Base-by-base conservation (phyloP, 2,888 invertebrate genomes). In the Sinotaia quadrata region DNA sequence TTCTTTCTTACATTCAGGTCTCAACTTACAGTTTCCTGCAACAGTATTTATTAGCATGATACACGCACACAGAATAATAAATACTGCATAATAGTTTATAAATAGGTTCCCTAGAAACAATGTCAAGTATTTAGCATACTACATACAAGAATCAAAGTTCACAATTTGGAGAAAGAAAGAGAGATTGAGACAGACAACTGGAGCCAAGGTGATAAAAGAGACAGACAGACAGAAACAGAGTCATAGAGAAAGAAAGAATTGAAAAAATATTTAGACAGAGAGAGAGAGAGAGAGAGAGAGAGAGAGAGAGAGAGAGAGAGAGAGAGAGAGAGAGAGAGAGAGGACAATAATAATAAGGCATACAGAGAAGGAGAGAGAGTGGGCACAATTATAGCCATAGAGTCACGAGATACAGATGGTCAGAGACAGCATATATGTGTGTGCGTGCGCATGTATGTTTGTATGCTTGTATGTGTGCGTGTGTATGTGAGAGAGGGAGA, bases 291-390 rank as follows among this genome's bases (percentile, higher is more conserved):
- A 15, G 15, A 41, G 44, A 56, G 56, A 56, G 33, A 33, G 33
- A 57, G 57, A 57, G 57, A 57, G 57, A 57, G 21, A 36, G 36
- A 57, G 57, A 57, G 36, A 36, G 36, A 57, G 57, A 57, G 36
- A 36, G 36, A 57, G 34, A 34, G 21, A 36, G 36, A 31, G 31
- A 57, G 36, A 10, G 36, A 57, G 36, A 29, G 24, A 36, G 4
- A 57, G 33, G 36, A 1, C 21, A 31, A 57, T 31, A 57, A 36
- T 29, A n/a, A 36, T 37, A 21, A 37, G n/a, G 31, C 29, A 65
- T 52, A 54, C 1, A 56, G 56, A 63, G 29, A 18, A 12, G 31
- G 21, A n/a, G 44, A 65, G n/a, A 56, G 15, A 37, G 5, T 41
- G 10, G 41, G 15, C 10, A 15, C 10, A 12, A 10, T 41, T 41